phyloP scores from a whole-genome alignment of 2,797 vertebrate genomes.

The Threskiornis aethiopicus region DNA sequence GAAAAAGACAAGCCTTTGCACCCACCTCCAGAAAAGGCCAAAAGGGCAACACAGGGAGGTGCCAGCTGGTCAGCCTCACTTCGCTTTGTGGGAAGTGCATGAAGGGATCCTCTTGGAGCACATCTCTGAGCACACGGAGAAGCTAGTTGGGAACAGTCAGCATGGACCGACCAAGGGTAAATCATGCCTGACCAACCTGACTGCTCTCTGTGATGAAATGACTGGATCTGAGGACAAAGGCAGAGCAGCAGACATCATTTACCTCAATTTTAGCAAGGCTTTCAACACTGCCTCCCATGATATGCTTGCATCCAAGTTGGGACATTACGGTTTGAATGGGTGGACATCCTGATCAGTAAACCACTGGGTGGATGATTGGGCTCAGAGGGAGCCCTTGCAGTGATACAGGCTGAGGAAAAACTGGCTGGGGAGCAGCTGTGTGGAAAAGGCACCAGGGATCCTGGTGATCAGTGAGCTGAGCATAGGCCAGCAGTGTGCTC shows the following conservation, averaged over 20 bases:
- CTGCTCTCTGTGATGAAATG: neutral
- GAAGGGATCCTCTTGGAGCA: neutral
- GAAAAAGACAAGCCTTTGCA: neutral
- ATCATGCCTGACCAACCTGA: neutral
- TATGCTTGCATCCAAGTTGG: neutral
- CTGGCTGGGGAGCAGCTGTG: neutral
- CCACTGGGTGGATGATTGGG: neutral
- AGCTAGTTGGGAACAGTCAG: neutral
- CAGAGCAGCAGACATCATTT: neutral
- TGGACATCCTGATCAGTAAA: neutral
- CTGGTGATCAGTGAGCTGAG: neutral
- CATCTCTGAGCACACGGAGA: neutral
- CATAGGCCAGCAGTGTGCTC: neutral
- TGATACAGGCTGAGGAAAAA: neutral
- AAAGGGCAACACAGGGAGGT: neutral
- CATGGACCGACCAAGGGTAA: neutral
- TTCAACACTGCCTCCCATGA: neutral
- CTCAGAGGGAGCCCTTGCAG: neutral
- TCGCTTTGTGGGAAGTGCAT: accelerated
- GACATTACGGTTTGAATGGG: neutral
- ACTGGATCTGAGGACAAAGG: neutral
- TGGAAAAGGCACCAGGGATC: neutral
- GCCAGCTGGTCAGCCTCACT: neutral
- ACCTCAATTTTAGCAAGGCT: neutral
- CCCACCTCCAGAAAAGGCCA: neutral